Evolutionary conservation across 2,888 invertebrate genomes (phyloP).

Genomic region (Ochropleura plecta): DNA sequence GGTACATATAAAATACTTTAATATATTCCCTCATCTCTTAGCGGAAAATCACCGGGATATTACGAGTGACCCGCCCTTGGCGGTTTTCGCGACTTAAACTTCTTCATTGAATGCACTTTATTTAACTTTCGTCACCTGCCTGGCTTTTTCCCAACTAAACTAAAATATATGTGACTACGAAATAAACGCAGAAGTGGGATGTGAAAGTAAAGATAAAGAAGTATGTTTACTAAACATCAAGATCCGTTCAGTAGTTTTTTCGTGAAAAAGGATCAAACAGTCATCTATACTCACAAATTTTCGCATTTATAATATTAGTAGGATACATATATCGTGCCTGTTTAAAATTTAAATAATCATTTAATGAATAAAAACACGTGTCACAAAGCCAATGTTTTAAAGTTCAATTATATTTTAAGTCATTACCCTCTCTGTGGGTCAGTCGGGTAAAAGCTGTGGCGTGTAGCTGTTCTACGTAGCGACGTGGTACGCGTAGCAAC

Average conservation of each 20-base stretch:
- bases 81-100: background rate
- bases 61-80: background rate
- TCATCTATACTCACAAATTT: too few species aligned
- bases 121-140: too few species aligned
- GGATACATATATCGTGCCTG: too few species aligned
- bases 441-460: background rate
- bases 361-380: too few species aligned
- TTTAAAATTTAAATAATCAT: too few species aligned
- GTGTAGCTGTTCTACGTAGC: constrained; percentile 16
- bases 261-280: too few species aligned
- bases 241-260: too few species aligned
- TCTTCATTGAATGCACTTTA: background rate
- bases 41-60: background rate
- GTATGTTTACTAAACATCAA: too few species aligned
- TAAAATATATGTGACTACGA: background rate
- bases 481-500: constrained; percentile 43
- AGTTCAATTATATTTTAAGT: too few species aligned
- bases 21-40: background rate
- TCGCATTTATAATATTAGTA: too few species aligned
- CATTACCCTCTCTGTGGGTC: background rate
- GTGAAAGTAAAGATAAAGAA: background rate
- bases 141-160: too few species aligned
- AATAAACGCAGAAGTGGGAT: background rate
- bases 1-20: background rate
- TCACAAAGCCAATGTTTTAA: too few species aligned